phyloP scores from a whole-genome alignment of 2,888 invertebrate species.

The Heliconius ethilla region DNA sequence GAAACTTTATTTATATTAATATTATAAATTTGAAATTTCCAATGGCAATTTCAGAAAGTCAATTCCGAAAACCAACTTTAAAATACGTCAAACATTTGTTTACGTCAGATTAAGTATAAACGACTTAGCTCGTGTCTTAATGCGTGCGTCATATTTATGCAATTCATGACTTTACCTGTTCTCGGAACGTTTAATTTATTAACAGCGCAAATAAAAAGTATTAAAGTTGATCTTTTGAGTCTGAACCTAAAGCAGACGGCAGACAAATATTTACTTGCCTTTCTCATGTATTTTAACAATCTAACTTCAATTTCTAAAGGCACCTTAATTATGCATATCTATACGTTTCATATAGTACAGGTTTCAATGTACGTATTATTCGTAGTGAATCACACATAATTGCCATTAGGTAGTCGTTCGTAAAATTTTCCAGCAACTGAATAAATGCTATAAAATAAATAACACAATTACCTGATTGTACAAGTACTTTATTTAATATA shows the following conservation, averaged over 20 bases:
- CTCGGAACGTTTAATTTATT: not conserved
- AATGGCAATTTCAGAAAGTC: not conserved
- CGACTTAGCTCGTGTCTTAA: not conserved
- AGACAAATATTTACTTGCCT: not conserved
- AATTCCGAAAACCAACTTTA: not conserved
- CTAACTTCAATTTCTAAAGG: not conserved
- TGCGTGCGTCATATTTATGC: conserved; percentile 12
- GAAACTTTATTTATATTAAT: not conserved
- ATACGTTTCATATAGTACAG: too few relatives aligned
- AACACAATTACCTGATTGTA: not conserved
- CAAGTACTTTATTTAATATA: not conserved
- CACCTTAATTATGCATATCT: not conserved
- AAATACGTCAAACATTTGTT: conserved; percentile 5
- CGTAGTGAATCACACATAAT: conserved; percentile 9
- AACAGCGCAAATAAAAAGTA: not conserved
- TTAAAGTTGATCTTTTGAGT: not conserved
- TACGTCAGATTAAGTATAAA: conserved; percentile 4
- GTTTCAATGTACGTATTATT: not conserved
- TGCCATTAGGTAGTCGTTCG: not conserved
- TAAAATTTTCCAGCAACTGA: conserved; percentile 2
- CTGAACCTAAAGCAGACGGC: not conserved
- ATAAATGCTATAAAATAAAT: not conserved
- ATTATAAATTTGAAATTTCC: not conserved
- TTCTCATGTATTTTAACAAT: not conserved
- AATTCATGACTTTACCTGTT: conserved; percentile 1